Evolutionary conservation across 2,113 vertebrate genomes (phyloP), one percentile per base, ranked within the genome.

Genomic region (Carassius gibelio): DNA sequence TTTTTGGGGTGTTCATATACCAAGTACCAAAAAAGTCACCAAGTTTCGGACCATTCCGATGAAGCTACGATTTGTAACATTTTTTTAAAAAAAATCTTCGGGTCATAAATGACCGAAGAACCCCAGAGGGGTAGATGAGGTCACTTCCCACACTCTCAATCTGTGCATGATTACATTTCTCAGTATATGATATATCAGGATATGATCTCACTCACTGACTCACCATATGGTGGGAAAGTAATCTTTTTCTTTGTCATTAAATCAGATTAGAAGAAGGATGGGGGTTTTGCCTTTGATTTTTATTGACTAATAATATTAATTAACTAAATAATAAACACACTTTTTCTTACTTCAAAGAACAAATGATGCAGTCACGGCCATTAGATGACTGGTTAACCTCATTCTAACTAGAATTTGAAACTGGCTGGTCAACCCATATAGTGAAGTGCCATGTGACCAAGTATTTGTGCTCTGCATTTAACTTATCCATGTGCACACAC

Each of bases 181-280:
- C 84, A 86, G 57, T 61, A 57, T 77, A 84, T 89, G 90, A 87
- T 90, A 71, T 88, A 88, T 84, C 50, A 81, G 14, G n/a, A 66
- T 68, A 66, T 48, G 81, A 88, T 91, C 86, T 85, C 87, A 88
- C 91, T 89, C 87, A 88, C 91, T 89, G 90, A 87, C 88, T 82
- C 78, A 88, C 92, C 93, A 93, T 93, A 92, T 93, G 93, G 92
- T 86, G 55, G n/a, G 7, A 77, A 85, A 87, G 89, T 92, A 92
- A 94, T 93, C 90, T 90, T 81, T 90, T 84, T 88, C 76, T 75
- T 88, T 93, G 91, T 93, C 91, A 93, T 93, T 92, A 91, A 90
- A 94, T 91, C 89, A 90, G 89, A 92, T 90, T 85, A 89, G 48
- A 50, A 76, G 66, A 80, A 69, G 23, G 78, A 81, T 84, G 72